These are phyloP conservation scores for Pampusana beccarii DNA, from an alignment of 2,113 vertebrate species.

Conservation along the genomic window DNA sequence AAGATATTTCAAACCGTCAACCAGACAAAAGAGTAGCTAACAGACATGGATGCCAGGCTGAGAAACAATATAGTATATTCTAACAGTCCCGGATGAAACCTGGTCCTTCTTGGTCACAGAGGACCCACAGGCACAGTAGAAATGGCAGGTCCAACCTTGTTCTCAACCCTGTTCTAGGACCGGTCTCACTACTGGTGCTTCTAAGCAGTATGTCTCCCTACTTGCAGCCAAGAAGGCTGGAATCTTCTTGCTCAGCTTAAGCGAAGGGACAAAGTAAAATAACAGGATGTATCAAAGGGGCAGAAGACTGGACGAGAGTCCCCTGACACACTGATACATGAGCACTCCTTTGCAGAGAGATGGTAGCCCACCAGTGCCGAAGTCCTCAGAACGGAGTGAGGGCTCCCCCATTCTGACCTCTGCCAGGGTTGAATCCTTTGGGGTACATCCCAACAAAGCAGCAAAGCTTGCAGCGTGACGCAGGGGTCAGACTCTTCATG, in stretches of 20 bases:
- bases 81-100: not conserved
- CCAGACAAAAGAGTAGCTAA: not conserved
- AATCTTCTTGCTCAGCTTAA: not conserved
- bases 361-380: not conserved
- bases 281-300: not conserved
- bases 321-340: not conserved
- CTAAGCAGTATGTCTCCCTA: not conserved
- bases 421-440: not conserved
- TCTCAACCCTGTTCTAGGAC: not conserved
- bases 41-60: not conserved
- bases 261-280: not conserved
- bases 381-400: not conserved
- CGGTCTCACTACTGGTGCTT: not conserved
- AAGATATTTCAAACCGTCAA: conserved; percentile 8
- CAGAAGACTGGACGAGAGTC: not conserved
- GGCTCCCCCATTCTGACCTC: not conserved
- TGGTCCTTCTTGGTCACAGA: not conserved
- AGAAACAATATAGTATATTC: not conserved
- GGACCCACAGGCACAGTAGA: not conserved
- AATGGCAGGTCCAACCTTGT: not conserved
- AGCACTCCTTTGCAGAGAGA: not conserved
- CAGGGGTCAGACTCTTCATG: not conserved
- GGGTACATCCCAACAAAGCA: not conserved
- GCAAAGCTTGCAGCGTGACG: not conserved
- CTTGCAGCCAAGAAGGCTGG: not conserved